Evolutionary conservation across 2,113 vertebrate species (phyloP).

Genomic region (Ariopsis seemanni): DNA sequence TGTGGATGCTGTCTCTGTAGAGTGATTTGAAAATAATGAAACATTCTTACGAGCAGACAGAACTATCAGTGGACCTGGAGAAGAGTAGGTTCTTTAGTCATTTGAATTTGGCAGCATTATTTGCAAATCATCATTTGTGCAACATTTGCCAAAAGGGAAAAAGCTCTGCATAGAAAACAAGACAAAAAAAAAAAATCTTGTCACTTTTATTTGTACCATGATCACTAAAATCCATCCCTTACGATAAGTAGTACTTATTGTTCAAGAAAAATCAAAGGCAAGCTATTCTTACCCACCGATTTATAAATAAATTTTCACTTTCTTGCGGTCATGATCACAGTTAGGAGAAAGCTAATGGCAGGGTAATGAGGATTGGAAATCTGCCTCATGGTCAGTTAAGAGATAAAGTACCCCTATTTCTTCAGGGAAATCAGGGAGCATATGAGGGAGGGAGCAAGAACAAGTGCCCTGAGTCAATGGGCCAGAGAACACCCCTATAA

Average conservation of each 20-base stretch:
- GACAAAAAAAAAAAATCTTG: neutral
- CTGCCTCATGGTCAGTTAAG: constrained; percentile 9
- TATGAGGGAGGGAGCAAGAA: neutral
- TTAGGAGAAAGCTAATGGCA: constrained; percentile 6
- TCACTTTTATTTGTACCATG: neutral
- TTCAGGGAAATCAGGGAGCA: neutral
- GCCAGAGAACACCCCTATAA: constrained; percentile 49
- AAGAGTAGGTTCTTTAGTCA: neutral
- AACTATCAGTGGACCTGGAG: neutral
- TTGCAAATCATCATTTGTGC: neutral
- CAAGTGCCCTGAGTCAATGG: constrained; percentile 38
- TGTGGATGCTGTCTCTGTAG: neutral
- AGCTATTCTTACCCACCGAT: neutral
- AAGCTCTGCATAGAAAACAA: neutral
- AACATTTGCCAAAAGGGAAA: neutral
- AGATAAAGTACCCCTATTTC: constrained; percentile 6
- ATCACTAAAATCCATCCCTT: neutral
- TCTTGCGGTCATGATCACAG: neutral
- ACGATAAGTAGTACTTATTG: neutral
- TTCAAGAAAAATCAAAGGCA: neutral
- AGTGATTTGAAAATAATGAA: constrained; percentile 1
- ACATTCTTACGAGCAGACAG: neutral
- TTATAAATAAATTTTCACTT: neutral
- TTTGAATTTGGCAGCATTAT: neutral
- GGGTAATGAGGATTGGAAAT: neutral